Conservation (phyloP, 2,888 invertebrate species). For the Ophraella communa region DNA sequence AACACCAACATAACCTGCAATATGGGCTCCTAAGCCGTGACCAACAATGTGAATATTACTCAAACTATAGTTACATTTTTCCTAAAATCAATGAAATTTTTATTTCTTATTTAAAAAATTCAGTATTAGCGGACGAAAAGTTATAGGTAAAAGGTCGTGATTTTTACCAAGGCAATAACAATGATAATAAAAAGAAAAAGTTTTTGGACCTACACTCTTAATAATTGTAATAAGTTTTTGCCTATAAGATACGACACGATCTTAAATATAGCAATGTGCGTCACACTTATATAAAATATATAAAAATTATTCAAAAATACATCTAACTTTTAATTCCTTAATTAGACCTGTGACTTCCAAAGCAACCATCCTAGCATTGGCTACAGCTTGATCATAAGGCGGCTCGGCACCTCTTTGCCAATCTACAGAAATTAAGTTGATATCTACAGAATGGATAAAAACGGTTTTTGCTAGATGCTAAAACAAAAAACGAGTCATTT, state of each 20-base stretch:
- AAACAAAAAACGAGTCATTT: conserved; percentile 11
- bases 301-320: too few relatives aligned
- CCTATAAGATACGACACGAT: too few relatives aligned
- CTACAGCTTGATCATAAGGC: conserved; percentile 65
- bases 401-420: conserved; percentile 64
- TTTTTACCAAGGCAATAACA: too few relatives aligned
- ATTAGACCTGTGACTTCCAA: conserved; percentile 61
- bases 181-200: too few relatives aligned
- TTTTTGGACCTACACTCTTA: too few relatives aligned
- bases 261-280: too few relatives aligned
- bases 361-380: conserved; percentile 66
- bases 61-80: conserved; percentile 27
- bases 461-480: conserved; percentile 43
- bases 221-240: too few relatives aligned
- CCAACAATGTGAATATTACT: conserved; percentile 61
- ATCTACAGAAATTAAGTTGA: conserved; percentile 62
- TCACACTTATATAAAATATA: too few relatives aligned
- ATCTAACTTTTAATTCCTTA: conserved; percentile 56
- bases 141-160: too few relatives aligned
- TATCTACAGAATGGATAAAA: conserved; percentile 23
- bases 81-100: conserved; percentile 28
- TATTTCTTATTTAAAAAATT: conserved; percentile 8
- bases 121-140: too few relatives aligned
- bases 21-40: conserved; percentile 63
- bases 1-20: conserved; percentile 62